Percentiles rank a stretch among this genome's conserved stretches.
Evolutionary conservation across 2,888 invertebrate genomes (phyloP).

Genomic region (Ectemnius cavifrons): DNA sequence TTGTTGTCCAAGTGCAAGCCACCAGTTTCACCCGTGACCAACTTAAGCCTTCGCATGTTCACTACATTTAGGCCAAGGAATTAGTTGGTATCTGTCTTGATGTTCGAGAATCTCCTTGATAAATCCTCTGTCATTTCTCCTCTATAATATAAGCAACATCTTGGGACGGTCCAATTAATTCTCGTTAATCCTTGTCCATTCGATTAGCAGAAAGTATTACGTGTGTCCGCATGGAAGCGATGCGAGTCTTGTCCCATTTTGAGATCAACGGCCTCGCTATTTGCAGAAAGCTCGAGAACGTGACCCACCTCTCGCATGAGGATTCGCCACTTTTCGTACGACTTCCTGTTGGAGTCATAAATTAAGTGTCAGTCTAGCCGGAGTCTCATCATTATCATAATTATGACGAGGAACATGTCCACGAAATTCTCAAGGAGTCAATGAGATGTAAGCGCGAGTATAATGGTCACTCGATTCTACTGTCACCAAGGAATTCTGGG

Average conservation of each 20-base stretch:
- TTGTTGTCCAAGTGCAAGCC: not conserved
- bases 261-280: slow-evolving; percentile 40
- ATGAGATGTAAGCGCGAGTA: no score
- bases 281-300: slow-evolving; percentile 40
- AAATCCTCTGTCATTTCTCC: no score
- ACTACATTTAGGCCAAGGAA: no score
- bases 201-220: slow-evolving; percentile 1
- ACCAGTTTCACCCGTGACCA: not conserved
- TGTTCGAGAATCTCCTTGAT: no score
- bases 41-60: not conserved
- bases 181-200: not conserved
- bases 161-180: not conserved
- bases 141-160: not conserved
- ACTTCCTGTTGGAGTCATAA: no score
- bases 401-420: no score
- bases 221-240: not conserved
- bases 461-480: no score
- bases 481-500: no score
- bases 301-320: slow-evolving; percentile 18
- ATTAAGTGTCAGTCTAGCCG: not conserved
- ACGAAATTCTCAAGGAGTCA: no score
- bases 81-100: no score
- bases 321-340: no score
- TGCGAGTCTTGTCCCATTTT: not conserved
- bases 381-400: no score